Evolutionary conservation across 1,140 invertebrate genomes (phyloP), one percentile per base, ranked within the genome.

Genomic region (Megathymus violae): DNA sequence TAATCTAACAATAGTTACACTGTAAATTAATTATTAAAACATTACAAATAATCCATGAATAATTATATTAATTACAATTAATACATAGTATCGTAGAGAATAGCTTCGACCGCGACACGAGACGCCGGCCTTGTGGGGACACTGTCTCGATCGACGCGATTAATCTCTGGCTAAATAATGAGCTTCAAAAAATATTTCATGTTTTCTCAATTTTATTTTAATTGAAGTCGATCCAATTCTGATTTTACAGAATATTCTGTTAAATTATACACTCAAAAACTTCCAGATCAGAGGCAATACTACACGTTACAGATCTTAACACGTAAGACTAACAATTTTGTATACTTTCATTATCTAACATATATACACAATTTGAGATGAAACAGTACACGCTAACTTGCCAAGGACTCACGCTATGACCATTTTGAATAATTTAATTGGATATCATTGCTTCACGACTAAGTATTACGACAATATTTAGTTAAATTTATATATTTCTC

Each of bases 1-100:
- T 76, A 82, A 76, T 78, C 83, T 81, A 79, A 81, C 81, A 87
- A 85, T 85, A 85, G 80, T 85, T 82, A 84, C 75, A 79, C 82
- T 85, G 80, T 85, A 88, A n/a, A n/a, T n/a, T n/a, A 84, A 85
- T 83, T 72, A 77, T 78, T 86, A 88, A 88, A 89, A 85, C 71
- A 79, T 84, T 87, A 87, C 82, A 89, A 89, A 65, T n/a, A 88
- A 83, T 84, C 76, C 81, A 87, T 89, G 80, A 79, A 80, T 84
- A 83, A 79, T 79, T 78, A 76, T 67, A 66, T 74, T 74, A 80
- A 75, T 78, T 74, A 71, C 75, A 71, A 78, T 78, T 78, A 80
- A 69, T 76, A 82, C 84, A n/a, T n/a, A n/a, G 70, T 70, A 74
- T 76, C 36, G 10, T 82, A 87, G 79, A 80, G 85, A 88, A 85